Evolutionary conservation across 2,888 invertebrate genomes (phyloP).

Genomic region (Thecocarcelia acutangulata): DNA sequence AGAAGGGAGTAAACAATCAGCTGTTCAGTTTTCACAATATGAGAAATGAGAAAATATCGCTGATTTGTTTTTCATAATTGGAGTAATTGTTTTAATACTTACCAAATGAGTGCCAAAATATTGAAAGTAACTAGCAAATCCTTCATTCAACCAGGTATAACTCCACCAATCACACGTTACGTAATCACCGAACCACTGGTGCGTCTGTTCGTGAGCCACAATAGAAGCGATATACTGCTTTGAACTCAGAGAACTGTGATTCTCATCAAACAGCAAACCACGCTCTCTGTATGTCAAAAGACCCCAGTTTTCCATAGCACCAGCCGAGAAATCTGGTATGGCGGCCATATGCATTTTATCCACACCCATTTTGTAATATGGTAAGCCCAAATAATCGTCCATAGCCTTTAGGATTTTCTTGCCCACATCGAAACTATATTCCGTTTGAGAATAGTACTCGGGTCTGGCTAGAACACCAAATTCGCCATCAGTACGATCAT

Average conservation of each 20-base stretch:
- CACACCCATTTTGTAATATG: conserved; percentile 83
- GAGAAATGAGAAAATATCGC: no score
- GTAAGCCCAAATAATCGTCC: conserved; percentile 84
- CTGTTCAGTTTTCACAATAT: no score
- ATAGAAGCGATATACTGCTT: conserved; percentile 85
- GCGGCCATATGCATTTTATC: conserved; percentile 92
- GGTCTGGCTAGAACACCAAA: conserved; percentile 86
- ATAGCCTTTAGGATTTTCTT: conserved; percentile 82
- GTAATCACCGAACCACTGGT: conserved; percentile 87
- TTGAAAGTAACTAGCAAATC: conserved; percentile 88
- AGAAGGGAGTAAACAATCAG: no score
- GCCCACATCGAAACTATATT: conserved; percentile 86
- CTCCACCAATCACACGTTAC: conserved; percentile 83
- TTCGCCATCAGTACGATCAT: conserved; percentile 71
- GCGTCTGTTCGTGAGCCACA: conserved; percentile 82
- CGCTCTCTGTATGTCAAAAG: conserved; percentile 90
- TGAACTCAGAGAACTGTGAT: conserved; percentile 83
- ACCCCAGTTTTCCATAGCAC: conserved; percentile 97
- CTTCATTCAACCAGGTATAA: conserved; percentile 86
- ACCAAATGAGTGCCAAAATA: conserved; percentile 83
- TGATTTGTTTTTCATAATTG: no score
- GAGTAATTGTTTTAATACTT: no score
- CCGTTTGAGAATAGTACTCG: conserved; percentile 85
- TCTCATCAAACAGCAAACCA: conserved; percentile 85
- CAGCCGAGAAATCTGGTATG: conserved; percentile 90